Base-by-base conservation (phyloP, 2,888 invertebrate genomes). In the Dynastes maya region DNA sequence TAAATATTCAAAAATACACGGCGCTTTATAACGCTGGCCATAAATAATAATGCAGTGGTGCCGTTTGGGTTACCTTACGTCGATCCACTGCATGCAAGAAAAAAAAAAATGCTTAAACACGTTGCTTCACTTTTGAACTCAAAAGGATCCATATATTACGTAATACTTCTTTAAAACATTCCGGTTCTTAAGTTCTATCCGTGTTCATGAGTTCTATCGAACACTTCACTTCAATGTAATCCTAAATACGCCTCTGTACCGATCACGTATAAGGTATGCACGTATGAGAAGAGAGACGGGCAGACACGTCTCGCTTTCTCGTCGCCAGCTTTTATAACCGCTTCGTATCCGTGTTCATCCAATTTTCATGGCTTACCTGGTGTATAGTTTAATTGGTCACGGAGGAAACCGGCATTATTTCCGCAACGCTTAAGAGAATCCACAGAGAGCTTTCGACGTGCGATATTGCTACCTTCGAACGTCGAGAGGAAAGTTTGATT, bases 361-460 rank as follows among this genome's bases (percentile, higher is more conserved):
- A 72, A 72, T 58, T 72, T 72, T 61, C 72, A 72, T 72, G 58
- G 58, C 58, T 37, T 72, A 72, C 72, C 58, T 72, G 58, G 58
- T 72, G 53, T 70, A 53, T 70, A 53, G 53, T 70, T 70, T 70
- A 70, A 70, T 61, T 72, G 72, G 72, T 51, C 72, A 68, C 72
- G 32, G 40, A 55, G 72, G 58, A 58, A 40, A 51, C 55, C 22
- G 37, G 71, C 67, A 67, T 49, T 67, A 67, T 45, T 67, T 67
- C 45, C 49, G 67, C 49, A 49, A 67, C 22, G 45, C 45, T 67
- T 67, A 45, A 67, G 37, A 37, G 37, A 16, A 32, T n/a, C 64
- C 40, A 37, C 40, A 64, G 16, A 64, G 64, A 40, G 64, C 64
- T 32, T 40, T 64, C 64, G 37, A 64, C 37, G 64, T n/a, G 40